phyloP scores from a whole-genome alignment of 2,113 vertebrate genomes.

The Pygoscelis adeliae region DNA sequence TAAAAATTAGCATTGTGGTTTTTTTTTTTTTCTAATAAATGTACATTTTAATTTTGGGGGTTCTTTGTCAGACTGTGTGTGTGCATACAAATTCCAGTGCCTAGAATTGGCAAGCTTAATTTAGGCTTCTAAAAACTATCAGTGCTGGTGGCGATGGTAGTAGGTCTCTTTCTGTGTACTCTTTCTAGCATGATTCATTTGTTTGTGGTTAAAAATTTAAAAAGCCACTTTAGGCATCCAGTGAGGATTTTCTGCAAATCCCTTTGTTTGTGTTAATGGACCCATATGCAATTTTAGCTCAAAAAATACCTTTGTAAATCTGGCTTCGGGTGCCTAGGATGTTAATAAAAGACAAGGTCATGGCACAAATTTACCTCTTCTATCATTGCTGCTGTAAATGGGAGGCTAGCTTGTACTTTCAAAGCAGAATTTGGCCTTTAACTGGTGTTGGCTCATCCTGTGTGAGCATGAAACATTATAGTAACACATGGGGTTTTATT shows the following conservation, averaged over 20 bases:
- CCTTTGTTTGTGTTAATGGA: not conserved
- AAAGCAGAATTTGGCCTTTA: not conserved
- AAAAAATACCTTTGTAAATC: not conserved
- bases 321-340: not conserved
- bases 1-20: not conserved
- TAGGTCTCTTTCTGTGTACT: not conserved
- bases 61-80: not conserved
- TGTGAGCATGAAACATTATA: not conserved
- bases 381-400: not conserved
- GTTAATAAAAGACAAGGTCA: not conserved
- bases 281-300: not conserved
- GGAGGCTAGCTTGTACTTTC: not conserved
- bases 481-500: not conserved
- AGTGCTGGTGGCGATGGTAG: not conserved
- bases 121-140: not conserved
- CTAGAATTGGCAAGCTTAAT: not conserved
- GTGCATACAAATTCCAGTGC: not conserved
- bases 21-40: not conserved
- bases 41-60: not conserved
- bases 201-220: slow-evolving; percentile 38
- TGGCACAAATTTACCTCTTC: not conserved
- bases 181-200: slow-evolving; percentile 22
- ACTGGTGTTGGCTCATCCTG: not conserved
- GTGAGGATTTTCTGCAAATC: slow-evolving; percentile 2
- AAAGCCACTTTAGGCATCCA: not conserved